phyloP scores from a whole-genome alignment of 1,140 invertebrate genomes.

The Hydropsyche tenuis region DNA sequence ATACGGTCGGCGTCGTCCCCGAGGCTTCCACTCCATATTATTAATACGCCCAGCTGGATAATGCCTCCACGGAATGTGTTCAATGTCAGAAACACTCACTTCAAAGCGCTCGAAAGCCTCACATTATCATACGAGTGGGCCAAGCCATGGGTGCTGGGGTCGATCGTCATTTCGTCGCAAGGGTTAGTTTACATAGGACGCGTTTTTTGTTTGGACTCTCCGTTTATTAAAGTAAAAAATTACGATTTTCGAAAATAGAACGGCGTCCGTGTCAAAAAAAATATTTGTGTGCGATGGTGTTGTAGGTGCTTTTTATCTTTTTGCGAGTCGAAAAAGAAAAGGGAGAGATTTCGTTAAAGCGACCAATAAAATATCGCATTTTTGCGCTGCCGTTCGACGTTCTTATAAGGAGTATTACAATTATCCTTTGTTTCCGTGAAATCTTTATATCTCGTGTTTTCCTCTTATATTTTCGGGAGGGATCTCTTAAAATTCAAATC shows the following conservation, averaged over 20 bases:
- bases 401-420: neutral
- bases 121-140: neutral
- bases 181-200: too few species aligned
- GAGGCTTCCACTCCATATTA: conserved; percentile 1
- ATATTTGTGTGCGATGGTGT: too few species aligned
- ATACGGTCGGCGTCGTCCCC: neutral
- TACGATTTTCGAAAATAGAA: too few species aligned
- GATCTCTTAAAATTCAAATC: neutral
- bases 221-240: too few species aligned
- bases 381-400: neutral
- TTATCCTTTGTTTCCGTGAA: conserved; percentile 2
- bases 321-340: neutral
- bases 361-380: conserved; percentile 13
- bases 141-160: neutral
- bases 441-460: conserved; percentile 1
- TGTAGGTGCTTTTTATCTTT: neutral
- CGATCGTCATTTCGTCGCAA: too few species aligned
- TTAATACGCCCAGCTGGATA: conserved; percentile 4
- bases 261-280: too few species aligned
- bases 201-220: too few species aligned
- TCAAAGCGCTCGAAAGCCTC: neutral
- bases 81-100: conserved; percentile 24
- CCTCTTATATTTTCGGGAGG: neutral
- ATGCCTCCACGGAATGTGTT: conserved; percentile 1
- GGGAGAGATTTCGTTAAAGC: neutral